A percentile compares a stretch with the other conserved stretches of the same genome.
Conservation (phyloP, 2,888 invertebrate species). For the Rhodophaea formosa region DNA sequence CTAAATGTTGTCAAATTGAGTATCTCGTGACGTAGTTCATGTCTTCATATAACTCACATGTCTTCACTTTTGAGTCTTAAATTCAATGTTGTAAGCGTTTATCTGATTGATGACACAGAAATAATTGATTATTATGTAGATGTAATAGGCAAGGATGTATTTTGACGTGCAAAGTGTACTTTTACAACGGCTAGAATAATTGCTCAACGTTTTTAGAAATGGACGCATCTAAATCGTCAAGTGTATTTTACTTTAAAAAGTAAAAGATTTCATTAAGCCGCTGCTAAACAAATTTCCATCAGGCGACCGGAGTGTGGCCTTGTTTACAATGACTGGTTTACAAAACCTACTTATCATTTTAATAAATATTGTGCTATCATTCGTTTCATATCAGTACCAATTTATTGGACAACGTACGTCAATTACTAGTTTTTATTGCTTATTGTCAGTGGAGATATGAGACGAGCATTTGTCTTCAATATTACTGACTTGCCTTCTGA, state of each 20-base stretch:
- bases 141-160: neutral
- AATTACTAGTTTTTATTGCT: slow-evolving; percentile 21
- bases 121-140: neutral
- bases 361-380: slow-evolving; percentile 20
- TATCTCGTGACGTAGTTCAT: slow-evolving; percentile 15
- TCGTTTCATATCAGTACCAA: slow-evolving; percentile 17
- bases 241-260: neutral
- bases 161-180: neutral
- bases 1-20: slow-evolving; percentile 24
- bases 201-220: neutral
- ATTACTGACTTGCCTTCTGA: neutral
- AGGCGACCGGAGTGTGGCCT: slow-evolving; percentile 12
- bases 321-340: slow-evolving; percentile 18
- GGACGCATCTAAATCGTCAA: neutral
- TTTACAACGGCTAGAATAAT: neutral
- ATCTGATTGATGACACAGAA: slow-evolving; percentile 10
- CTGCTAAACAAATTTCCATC: neutral
- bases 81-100: neutral
- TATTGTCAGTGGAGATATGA: slow-evolving; percentile 8
- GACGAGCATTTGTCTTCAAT: neutral
- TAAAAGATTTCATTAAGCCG: neutral
- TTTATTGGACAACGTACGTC: slow-evolving; percentile 19
- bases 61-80: neutral
- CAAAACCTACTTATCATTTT: slow-evolving; percentile 17
- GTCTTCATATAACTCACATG: neutral